These are phyloP conservation scores for Drosophila quinaria DNA, from an alignment of 2,888 invertebrate genomes.

Conservation along the genomic window DNA sequence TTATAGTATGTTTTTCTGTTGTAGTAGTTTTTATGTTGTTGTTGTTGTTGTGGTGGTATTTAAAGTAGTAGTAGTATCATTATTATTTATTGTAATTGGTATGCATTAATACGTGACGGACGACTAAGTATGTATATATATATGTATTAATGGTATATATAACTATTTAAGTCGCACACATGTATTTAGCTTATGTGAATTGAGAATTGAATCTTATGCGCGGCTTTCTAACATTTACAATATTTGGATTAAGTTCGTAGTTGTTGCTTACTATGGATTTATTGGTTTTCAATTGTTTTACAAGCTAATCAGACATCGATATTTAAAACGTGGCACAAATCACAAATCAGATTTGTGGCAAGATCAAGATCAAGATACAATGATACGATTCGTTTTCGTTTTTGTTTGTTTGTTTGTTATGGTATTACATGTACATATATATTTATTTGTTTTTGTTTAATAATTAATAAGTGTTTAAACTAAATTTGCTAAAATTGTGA, in stretches of 20 bases:
- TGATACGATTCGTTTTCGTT: constrained; percentile 74
- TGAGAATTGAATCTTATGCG: constrained; percentile 47
- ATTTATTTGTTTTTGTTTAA: constrained; percentile 50
- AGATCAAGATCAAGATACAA: constrained; percentile 80
- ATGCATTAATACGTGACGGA: constrained; percentile 64
- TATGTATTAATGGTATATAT: constrained; percentile 16
- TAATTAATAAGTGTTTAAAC: constrained; percentile 76
- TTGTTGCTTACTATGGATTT: constrained; percentile 58
- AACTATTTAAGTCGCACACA: constrained; percentile 35
- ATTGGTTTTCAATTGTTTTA: constrained; percentile 50
- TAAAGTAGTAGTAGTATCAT: constrained; percentile 54
- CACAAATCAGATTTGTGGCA: constrained; percentile 80
- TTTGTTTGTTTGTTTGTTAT: constrained; percentile 25
- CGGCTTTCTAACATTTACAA: constrained; percentile 57
- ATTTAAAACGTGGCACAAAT: constrained; percentile 81
- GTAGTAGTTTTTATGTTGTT: constrained; percentile 33
- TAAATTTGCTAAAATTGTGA: constrained; percentile 80
- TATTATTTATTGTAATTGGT: constrained; percentile 65
- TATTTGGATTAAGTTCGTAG: constrained; percentile 71
- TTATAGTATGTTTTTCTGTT: constrained; percentile 10
- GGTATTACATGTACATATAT: constrained; percentile 45
- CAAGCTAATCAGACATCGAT: constrained; percentile 81
- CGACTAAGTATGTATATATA: constrained; percentile 36
- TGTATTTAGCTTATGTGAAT: constrained; percentile 22
- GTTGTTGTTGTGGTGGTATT: constrained; percentile 39